phyloP scores from a whole-genome alignment of 2,888 invertebrate species.

The Eudasyphora cyanicolor region DNA sequence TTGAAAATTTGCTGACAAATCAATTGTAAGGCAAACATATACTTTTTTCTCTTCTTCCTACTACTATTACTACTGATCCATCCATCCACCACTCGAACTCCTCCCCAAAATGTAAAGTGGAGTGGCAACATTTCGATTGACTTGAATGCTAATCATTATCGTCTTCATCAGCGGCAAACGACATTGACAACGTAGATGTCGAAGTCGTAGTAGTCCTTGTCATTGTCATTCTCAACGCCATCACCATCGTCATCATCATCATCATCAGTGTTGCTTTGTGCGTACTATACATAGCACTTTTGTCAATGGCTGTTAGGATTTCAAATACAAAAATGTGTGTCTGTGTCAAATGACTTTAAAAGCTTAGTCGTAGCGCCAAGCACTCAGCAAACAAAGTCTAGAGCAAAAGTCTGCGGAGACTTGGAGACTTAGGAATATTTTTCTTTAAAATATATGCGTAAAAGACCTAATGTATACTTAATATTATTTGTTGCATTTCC shows the following conservation, averaged over 20 bases:
- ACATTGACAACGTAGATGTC: not conserved
- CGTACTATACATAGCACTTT: not conserved
- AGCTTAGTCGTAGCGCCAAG: not conserved
- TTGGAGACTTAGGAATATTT: too few species aligned
- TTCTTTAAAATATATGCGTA: too few species aligned
- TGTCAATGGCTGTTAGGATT: not conserved
- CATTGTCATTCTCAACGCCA: slow-evolving; percentile 11
- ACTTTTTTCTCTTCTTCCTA: not conserved
- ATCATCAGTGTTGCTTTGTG: slow-evolving; percentile 2
- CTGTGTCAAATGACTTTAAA: not conserved
- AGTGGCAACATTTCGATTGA: slow-evolving; percentile 32
- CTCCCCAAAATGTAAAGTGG: not conserved
- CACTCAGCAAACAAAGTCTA: not conserved
- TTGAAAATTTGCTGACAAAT: slow-evolving; percentile 74
- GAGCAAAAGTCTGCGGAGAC: not conserved
- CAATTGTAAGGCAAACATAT: slow-evolving; percentile 65
- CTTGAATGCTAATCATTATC: slow-evolving; percentile 35
- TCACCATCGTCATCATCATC: not conserved
- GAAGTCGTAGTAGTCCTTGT: too few species aligned
- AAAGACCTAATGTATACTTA: too few species aligned
- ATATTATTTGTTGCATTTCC: too few species aligned
- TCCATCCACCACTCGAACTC: not conserved
- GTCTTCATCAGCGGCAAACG: not conserved
- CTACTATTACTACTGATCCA: not conserved
- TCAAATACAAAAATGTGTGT: not conserved